Evolutionary conservation across 2,797 vertebrate genomes (phyloP).

Genomic region (Argyrosomus regius): DNA sequence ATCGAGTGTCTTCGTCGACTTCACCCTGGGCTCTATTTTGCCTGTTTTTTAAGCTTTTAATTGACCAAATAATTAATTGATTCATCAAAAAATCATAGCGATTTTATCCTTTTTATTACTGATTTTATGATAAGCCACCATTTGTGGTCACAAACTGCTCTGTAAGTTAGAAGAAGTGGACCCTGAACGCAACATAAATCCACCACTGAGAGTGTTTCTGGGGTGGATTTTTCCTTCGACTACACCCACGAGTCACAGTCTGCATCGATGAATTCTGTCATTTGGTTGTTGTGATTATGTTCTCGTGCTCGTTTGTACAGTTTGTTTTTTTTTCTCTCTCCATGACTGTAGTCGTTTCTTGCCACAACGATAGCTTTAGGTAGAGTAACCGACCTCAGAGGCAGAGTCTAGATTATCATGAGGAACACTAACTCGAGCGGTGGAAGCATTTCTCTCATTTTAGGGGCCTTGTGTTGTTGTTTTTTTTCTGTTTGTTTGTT

Average conservation of each 20-base stretch:
- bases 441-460: slow-evolving; percentile 69
- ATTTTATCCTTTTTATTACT: too few species aligned
- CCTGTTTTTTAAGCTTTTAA: too few species aligned
- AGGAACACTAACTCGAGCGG: slow-evolving; percentile 72
- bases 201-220: not conserved
- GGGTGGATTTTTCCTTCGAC: slow-evolving; percentile 58
- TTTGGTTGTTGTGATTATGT: slow-evolving; percentile 39
- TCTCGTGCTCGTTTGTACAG: slow-evolving; percentile 60
- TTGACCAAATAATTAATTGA: too few species aligned
- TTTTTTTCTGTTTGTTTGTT: slow-evolving; percentile 19
- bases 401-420: slow-evolving; percentile 53
- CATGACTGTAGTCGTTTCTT: slow-evolving; percentile 46
- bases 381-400: slow-evolving; percentile 58
- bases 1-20: too few species aligned
- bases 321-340: slow-evolving; percentile 5
- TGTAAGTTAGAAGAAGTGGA: too few species aligned
- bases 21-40: too few species aligned
- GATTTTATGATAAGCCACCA: too few species aligned
- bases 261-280: not conserved
- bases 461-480: slow-evolving; percentile 82
- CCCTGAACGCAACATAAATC: not conserved
- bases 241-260: slow-evolving; percentile 1
- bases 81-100: too few species aligned
- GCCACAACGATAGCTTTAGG: slow-evolving; percentile 67
- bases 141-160: too few species aligned